Evolutionary conservation across 2,797 vertebrate species (phyloP).

Genomic region (Myotis vivesi): DNA sequence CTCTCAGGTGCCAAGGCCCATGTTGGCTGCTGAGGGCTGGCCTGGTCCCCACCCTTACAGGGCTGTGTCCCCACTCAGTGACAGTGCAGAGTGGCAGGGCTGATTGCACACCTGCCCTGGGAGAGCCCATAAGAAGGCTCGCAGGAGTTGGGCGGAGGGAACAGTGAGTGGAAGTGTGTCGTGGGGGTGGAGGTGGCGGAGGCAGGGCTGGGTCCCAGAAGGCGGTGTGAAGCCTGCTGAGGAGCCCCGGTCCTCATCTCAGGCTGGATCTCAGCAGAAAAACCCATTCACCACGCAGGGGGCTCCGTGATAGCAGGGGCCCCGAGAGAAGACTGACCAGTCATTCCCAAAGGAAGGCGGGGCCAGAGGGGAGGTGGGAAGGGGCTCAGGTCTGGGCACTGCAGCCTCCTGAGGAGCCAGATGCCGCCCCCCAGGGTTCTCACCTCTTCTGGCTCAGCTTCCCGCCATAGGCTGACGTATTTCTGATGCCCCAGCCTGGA

Average conservation of each 20-base stretch:
- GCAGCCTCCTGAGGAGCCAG: not conserved
- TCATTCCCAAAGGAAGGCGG: not conserved
- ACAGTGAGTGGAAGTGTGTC: not conserved
- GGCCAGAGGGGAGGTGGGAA: not conserved
- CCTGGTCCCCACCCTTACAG: not conserved
- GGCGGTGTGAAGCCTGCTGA: too few relatives aligned
- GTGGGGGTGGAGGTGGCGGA: not conserved
- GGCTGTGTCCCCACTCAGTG: not conserved
- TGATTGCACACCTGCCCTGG: not conserved
- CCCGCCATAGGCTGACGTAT: accelerated
- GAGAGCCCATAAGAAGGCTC: not conserved
- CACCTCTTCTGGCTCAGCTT: accelerated
- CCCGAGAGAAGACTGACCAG: not conserved
- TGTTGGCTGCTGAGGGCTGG: not conserved
- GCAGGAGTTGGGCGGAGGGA: not conserved
- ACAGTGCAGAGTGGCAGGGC: not conserved
- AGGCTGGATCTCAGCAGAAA: too few relatives aligned
- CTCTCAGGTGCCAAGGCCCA: accelerated
- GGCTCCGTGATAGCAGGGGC: accelerated
- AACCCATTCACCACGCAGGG: accelerated
- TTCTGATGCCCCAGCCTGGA: not conserved
- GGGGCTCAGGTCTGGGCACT: not conserved
- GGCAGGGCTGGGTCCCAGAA: not conserved
- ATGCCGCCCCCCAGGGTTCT: too few relatives aligned
- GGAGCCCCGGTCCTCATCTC: not conserved